Conservation (phyloP, 2,797 vertebrate genomes). For the Pterois miles region DNA sequence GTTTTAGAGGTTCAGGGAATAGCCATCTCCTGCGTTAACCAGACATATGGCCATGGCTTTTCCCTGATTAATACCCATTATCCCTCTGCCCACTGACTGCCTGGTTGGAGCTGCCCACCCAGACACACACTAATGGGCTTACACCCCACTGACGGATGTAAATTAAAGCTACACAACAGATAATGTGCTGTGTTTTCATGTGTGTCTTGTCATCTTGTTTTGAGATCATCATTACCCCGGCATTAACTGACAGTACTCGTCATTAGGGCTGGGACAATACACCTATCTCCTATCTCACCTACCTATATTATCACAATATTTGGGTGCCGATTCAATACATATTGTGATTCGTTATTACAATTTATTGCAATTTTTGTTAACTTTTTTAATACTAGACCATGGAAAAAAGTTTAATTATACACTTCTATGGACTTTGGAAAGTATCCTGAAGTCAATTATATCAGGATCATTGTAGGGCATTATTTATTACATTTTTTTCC, state of each 20-base stretch:
- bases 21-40: slow-evolving; percentile 60
- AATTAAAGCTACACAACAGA: slow-evolving; percentile 54
- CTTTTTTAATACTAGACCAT: too few relatives aligned
- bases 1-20: slow-evolving; percentile 56
- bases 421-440: too few relatives aligned
- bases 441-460: too few relatives aligned
- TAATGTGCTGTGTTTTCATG: slow-evolving; percentile 32
- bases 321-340: too few relatives aligned
- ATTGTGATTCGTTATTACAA: too few relatives aligned
- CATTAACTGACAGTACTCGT: slow-evolving; percentile 58
- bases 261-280: not conserved
- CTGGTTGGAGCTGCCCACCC: slow-evolving; percentile 55
- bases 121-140: slow-evolving; percentile 73
- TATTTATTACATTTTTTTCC: too few relatives aligned
- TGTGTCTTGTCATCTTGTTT: slow-evolving; percentile 29
- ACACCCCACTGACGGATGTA: slow-evolving; percentile 49
- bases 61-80: slow-evolving; percentile 77
- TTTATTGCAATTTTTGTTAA: rapidly evolving
- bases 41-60: slow-evolving; percentile 79
- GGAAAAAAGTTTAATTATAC: too few relatives aligned
- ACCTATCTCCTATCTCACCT: too few relatives aligned
- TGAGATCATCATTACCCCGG: slow-evolving; percentile 53
- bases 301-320: too few relatives aligned
- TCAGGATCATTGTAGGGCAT: too few relatives aligned
- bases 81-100: slow-evolving; percentile 59